Base-by-base conservation (phyloP, 1,140 invertebrate genomes). In the Drosophila athabasca region DNA sequence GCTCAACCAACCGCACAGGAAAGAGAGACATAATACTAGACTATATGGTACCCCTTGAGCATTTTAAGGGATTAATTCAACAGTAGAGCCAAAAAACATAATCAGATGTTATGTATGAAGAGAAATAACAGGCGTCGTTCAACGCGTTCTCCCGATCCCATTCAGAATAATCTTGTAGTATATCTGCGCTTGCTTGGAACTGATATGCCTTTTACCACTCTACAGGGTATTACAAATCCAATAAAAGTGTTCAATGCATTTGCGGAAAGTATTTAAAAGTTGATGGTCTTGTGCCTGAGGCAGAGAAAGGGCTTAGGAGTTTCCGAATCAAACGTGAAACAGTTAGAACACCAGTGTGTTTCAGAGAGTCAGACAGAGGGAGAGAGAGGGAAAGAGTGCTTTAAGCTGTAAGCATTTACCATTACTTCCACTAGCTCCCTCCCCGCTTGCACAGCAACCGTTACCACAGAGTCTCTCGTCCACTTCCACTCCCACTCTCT, bases 231-330 rank as follows among this genome's bases (percentile, higher is more conserved):
- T 7, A 5, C 0, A 49, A 59, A 41, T 43, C 45, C 53, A 43
- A 48, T 49, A 19, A 71, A 59, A 54, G 54, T 43, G 43, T 58
- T 67, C 43, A 31, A 53, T 66, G 43, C 50, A 46, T 45, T 46
- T 50, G 4, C 41, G 11, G 62, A 55, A 51, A 24, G 41, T 73
- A 55, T 53, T 73, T 48, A 73, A 58, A 48, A 73, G 35, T 58
- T 55, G 26, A 57, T 29, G 8, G 24, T 54, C 43, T 51, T 44
- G 44, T 24, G 24, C 2, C 22, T 29, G 17, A 15, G 6, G 46
- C n/a, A 54, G 17, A 31, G 9, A 41, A n/a, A 24, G 11, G 29
- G 31, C 43, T 66, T 17, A 66, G 39, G 19, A 31, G 11, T 13
- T 19, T 3, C 6, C 5, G 61, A 22, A 57, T 57, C 26, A 8